These are phyloP conservation scores for Drosophila imparisetae DNA, from an alignment of 2,888 invertebrate genomes.

Conservation along the genomic window DNA sequence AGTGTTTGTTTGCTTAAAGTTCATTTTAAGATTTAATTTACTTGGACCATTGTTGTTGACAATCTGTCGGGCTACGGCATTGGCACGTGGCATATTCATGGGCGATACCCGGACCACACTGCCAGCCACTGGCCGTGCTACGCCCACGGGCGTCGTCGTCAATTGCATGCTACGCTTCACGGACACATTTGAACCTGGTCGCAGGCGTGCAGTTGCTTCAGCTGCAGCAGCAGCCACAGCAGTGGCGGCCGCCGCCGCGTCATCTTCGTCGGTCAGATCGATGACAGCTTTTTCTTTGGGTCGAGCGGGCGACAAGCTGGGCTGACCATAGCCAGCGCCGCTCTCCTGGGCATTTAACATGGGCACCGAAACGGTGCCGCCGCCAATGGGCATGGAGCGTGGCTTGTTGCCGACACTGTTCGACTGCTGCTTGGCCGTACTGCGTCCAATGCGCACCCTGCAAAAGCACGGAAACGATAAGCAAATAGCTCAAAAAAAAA, in stretches of 20 bases:
- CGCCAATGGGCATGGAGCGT: conserved; percentile 43
- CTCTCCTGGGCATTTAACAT: conserved; percentile 28
- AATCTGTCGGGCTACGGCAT: conserved; percentile 54
- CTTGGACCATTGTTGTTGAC: conserved; percentile 47
- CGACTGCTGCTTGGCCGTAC: conserved; percentile 32
- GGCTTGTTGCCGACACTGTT: conserved; percentile 43
- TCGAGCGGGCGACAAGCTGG: conserved; percentile 74
- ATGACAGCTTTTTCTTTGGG: conserved; percentile 86
- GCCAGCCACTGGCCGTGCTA: conserved; percentile 41
- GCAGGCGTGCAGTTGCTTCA: conserved; percentile 31
- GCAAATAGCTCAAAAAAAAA: neutral
- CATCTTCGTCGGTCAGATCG: conserved; percentile 92
- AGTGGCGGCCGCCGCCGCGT: conserved; percentile 71
- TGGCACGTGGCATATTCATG: conserved; percentile 55
- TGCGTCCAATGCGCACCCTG: conserved; percentile 53
- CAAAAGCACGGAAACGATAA: conserved; percentile 4
- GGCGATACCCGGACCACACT: conserved; percentile 63
- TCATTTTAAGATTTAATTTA: conserved; percentile 5
- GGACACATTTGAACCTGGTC: conserved; percentile 50
- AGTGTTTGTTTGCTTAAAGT: neutral
- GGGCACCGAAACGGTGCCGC: conserved; percentile 62
- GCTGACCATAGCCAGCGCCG: conserved; percentile 36
- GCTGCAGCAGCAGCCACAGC: conserved; percentile 41
- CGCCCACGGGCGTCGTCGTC: conserved; percentile 4
- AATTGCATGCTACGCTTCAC: conserved; percentile 38